These are phyloP conservation scores for Phyllotreta striolata DNA, from an alignment of 2,888 invertebrate genomes.

Conservation along the genomic window DNA sequence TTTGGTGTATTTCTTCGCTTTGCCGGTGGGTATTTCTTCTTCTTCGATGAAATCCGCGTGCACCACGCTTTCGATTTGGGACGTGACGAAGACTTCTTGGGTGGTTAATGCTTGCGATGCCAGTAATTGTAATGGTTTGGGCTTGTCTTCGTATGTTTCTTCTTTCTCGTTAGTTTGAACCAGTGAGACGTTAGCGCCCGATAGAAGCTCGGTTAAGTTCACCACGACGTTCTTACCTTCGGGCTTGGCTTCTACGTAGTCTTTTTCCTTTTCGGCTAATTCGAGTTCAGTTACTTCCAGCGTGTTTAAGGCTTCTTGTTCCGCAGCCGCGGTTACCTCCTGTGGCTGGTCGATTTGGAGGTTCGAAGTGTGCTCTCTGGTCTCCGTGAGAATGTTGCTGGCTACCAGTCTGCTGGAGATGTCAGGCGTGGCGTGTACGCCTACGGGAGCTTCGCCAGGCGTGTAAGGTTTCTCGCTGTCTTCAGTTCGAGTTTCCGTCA, in stretches of 20 bases:
- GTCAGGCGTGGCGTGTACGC: slow-evolving; percentile 61
- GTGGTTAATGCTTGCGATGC: slow-evolving; percentile 61
- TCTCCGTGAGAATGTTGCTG: slow-evolving; percentile 61
- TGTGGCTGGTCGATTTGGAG: slow-evolving; percentile 55
- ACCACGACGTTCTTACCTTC: slow-evolving; percentile 56
- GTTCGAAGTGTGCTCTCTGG: slow-evolving; percentile 58
- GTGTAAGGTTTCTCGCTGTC: slow-evolving; percentile 64
- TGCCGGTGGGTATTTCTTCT: slow-evolving; percentile 59
- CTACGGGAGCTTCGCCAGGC: slow-evolving; percentile 55
- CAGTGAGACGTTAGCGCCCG: slow-evolving; percentile 60
- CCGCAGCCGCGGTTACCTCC: slow-evolving; percentile 61
- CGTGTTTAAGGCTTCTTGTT: slow-evolving; percentile 64
- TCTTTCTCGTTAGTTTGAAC: slow-evolving; percentile 62
- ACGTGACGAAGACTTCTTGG: slow-evolving; percentile 62
- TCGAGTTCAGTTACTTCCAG: slow-evolving; percentile 64
- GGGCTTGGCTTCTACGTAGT: slow-evolving; percentile 53
- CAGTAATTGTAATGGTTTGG: slow-evolving; percentile 56
- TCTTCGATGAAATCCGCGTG: slow-evolving; percentile 61
- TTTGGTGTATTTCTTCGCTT: slow-evolving; percentile 63
- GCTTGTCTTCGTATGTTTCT: slow-evolving; percentile 56
- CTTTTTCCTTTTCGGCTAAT: slow-evolving; percentile 63
- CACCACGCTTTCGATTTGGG: slow-evolving; percentile 61
- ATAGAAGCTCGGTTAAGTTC: slow-evolving; percentile 54
- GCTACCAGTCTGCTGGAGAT: slow-evolving; percentile 63
- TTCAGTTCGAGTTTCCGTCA: slow-evolving; percentile 62